Base-by-base conservation (phyloP, 2,113 vertebrate species). In the Meriones unguiculatus region DNA sequence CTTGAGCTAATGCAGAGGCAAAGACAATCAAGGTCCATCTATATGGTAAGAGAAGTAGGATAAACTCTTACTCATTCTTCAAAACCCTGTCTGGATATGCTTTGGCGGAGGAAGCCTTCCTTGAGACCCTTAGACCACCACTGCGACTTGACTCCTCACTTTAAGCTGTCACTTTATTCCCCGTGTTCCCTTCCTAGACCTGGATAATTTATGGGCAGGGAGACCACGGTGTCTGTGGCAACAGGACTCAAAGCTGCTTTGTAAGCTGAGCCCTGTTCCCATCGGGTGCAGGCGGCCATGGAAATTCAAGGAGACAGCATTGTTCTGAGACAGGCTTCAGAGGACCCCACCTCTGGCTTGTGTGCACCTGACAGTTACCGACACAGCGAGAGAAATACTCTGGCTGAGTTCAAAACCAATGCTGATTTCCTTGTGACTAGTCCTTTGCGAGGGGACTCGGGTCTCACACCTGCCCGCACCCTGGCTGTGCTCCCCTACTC, bases 21-120 rank as follows among this genome's bases (percentile, higher is more conserved):
- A 80, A 41, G 75, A 67, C 28, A 91, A 72, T 77, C 13, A 82
- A 84, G 2, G 8, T 46, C 52, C 14, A 5, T 30, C n/a, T 87
- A 50, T 78, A 59, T 46, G n/a, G 35, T 93, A 65, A 18, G 59
- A n/a, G n/a, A 50, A 62, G 41, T 8, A 89, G 46, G 12, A 52
- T 1, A 24, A 92, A 93, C 95, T 96, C 94, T 24, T 97, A 41
- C 50, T 69, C 90, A 91, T 73, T 76, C 95, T 93, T 75, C 93
- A 96, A 93, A 97, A 92, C 64, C 70, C 64, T 72, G 50, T 13
- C 30, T 46, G 32, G 38, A 30, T 7, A n/a, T 57, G 41, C 38
- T 54, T 50, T 22, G 0, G 32, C 62, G 0, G 14, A 75, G 28
- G 28, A 82, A 81, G 11, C 32, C 82, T 64, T 89, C 41, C 67